Evolutionary conservation across 2,888 invertebrate species (phyloP), one percentile per base, ranked within the genome.

Genomic region (Perithous albicinctus): DNA sequence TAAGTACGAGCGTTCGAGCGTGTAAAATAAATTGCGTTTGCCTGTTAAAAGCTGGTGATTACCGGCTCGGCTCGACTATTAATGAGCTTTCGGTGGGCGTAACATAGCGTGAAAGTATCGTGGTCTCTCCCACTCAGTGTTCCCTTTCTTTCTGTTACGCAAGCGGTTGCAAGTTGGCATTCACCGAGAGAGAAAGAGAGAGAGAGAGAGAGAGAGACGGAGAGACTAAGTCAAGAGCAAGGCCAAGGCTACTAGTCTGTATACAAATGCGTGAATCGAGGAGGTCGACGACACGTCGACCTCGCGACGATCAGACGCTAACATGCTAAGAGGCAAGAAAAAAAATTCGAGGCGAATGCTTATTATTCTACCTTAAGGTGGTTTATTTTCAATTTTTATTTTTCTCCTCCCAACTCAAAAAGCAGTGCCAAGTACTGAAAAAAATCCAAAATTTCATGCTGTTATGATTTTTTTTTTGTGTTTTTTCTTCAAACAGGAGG

Each of bases 161-260:
- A 70, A 80, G 35, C 70, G 69, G 26, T 69, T 70, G 67, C 46
- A 54, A 56, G 59, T 69, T 56, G 70, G 38, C 75, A 75, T 80
- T 38, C 70, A 70, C 54, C 69, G 63, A 46, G 46, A 61, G 46
- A 43, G 12, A 59, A 59, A 18, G 59, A 32, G 78, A 86, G 83
- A 84, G 63, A 46, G 46, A 61, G 46, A 43, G 12, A 59, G 35
- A 18, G 59, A 32, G 78, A 86, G 83, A 84, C n/a, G n/a, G 46
- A 59, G 46, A 41, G 12, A 56, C 56, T 15, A 29, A 56, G 29
- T 29, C 56, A 78, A 86, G 83, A 83, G n/a, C n/a, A n/a, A n/a
- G 88, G 89, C 85, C 88, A 88, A 88, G 89, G 88, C 85, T 88
- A 82, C 86, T 66, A 66, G 48, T 56, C 8, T 35, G 59, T 46